Evolutionary conservation across 2,113 vertebrate genomes (phyloP).

Genomic region (Alexandromys fortis): DNA sequence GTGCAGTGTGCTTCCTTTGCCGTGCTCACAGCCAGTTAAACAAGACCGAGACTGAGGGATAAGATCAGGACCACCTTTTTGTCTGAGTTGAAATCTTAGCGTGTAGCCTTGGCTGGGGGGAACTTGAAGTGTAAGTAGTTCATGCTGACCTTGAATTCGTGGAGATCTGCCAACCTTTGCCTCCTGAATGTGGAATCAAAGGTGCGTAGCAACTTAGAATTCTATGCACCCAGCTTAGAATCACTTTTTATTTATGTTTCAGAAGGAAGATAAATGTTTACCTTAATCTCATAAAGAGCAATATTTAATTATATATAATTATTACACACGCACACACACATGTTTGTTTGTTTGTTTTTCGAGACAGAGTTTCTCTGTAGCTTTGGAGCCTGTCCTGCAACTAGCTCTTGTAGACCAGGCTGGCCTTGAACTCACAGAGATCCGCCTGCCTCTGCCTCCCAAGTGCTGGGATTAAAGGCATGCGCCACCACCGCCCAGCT

Average conservation of each 20-base stretch:
- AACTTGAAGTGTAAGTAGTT: background rate
- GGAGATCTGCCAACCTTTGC: background rate
- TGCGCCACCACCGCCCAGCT: no score
- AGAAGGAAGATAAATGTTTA: background rate
- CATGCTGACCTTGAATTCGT: background rate
- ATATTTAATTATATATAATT: constrained; percentile 46
- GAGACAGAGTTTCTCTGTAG: no score
- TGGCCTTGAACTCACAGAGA: no score
- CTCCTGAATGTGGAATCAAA: background rate
- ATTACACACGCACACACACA: background rate
- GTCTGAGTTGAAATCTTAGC: background rate
- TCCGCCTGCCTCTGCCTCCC: no score
- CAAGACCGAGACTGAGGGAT: constrained; percentile 1
- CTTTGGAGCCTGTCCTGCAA: no score
- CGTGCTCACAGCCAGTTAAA: background rate
- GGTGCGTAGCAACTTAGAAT: no score
- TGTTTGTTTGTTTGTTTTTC: no score
- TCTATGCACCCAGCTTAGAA: background rate
- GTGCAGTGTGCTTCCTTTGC: background rate
- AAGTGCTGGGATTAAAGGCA: no score
- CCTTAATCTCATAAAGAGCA: background rate
- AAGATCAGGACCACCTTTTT: background rate
- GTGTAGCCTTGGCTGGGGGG: background rate
- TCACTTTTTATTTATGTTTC: background rate
- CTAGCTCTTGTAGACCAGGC: no score